Evolutionary conservation across 2,888 invertebrate genomes (phyloP), one percentile per base, ranked within the genome.

Genomic region (Yponomeuta sedellus): DNA sequence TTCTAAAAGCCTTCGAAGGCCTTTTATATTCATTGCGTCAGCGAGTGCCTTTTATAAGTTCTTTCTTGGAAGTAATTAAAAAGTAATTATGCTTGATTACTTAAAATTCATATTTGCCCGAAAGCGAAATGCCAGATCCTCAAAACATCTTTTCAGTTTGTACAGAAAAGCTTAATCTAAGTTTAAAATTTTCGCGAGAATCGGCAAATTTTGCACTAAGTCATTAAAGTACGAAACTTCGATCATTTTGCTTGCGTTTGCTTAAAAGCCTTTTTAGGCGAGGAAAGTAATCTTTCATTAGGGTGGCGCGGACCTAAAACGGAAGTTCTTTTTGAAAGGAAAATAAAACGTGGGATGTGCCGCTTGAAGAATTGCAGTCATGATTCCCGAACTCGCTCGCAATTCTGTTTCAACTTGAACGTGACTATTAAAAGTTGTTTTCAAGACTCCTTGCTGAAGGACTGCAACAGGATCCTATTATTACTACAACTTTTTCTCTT

Each of bases 171-270:
- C 88, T 89, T 90, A 91, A 90, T 89, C 89, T 89, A 89, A 90
- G 91, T 91, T 91, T 90, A 91, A 90, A 89, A 88, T 88, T 89
- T 90, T 86, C 88, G 84, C 80, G 86, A 78, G 84, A 88, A 90
- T 91, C 91, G 85, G 87, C 89, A 82, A 89, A 89, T 88, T 91
- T 90, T 85, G 86, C 87, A 91, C 89, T 91, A 91, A 91, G 91
- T 91, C 91, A 91, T 91, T 90, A 91, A 91, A 91, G 91, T 90
- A 88, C 88, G 85, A 90, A 91, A 91, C 86, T 91, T 91, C 85
- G 88, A 90, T 89, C 89, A 91, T 91, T 91, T 89, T 82, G 84
- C 81, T 83, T 85, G 88, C 88, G 88, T 84, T 52, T 90, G 87
- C 89, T 90, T 91, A 90, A 91, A 91, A 91, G 90, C 90, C 90